phyloP scores from a whole-genome alignment of 2,113 vertebrate genomes.

The mouse (Mus musculus) region DNA sequence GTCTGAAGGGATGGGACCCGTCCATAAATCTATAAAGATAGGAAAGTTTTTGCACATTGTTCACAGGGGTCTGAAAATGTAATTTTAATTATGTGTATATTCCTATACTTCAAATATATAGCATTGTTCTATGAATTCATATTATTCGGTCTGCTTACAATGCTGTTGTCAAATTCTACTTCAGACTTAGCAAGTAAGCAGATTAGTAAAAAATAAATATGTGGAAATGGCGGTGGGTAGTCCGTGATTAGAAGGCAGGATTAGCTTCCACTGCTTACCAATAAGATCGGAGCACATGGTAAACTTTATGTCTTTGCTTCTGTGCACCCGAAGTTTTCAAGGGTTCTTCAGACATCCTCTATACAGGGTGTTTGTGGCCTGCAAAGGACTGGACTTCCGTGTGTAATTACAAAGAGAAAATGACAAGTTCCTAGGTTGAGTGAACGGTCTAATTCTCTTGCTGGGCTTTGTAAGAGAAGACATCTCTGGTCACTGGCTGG shows the following conservation, averaged over 20 bases:
- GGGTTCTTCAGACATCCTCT: constrained; percentile 17
- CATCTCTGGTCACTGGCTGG: constrained; percentile 1
- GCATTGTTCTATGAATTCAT: not conserved
- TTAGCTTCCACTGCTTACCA: not conserved
- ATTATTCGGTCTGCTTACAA: not conserved
- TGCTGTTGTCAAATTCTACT: constrained; percentile 4
- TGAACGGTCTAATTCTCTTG: not conserved
- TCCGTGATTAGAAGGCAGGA: constrained; percentile 24
- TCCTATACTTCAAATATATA: not conserved
- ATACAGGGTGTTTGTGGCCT: not conserved
- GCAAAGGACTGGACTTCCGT: not conserved
- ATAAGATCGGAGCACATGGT: not conserved
- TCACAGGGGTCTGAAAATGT: not conserved
- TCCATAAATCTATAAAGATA: constrained; percentile 31
- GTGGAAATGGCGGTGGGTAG: not conserved
- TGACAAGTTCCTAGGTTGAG: not conserved
- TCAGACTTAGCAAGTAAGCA: constrained; percentile 9
- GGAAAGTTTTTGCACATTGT: constrained; percentile 10
- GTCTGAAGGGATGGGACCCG: constrained; percentile 13
- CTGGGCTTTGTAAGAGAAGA: constrained; percentile 27
- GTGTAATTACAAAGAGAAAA: constrained; percentile 17
- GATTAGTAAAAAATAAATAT: constrained; percentile 21
- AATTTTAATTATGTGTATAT: constrained; percentile 33
- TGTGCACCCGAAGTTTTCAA: not conserved
- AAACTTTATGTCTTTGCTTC: not conserved